Evolutionary conservation across 1,140 invertebrate species (phyloP), one percentile per base, ranked within the genome.

Genomic region (Ceratina australensis): DNA sequence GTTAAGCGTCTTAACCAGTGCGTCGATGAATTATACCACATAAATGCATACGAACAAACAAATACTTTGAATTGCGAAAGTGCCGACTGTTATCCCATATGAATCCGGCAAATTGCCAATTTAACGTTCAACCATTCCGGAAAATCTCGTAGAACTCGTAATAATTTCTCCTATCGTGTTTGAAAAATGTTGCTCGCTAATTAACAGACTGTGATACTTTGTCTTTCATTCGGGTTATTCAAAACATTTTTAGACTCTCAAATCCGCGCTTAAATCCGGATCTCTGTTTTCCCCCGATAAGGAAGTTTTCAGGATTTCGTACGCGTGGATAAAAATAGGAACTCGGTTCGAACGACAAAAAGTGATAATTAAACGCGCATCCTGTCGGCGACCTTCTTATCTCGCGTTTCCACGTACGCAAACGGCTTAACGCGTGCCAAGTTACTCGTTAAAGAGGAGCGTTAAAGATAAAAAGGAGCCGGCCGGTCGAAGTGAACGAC

Each of bases 21-120:
- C 73, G 50, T 75, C 64, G 52, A 68, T 68, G 73, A 75, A 59
- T 75, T 68, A 75, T 47, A 42, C 33, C 33, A 42, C 65, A 60
- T 56, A 75, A 57, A 47, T 16, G 63, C 28, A 66, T 57, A 56
- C 16, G 54, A 28, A 57, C 26, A 68, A 75, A 60, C n/a, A 18
- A 63, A 63, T 26, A 18, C 18, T 26, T 42, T 42, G 33, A 42
- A 42, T 42, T 42, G n/a, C 33, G 33, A 42, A 42, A 42, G 33
- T 42, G 5, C 33, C 33, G 33, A 42, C 33, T 3, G 33, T 33
- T 33, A 7, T 33, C 7, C 33, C 33, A 42, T 10, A 42, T 42
- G 10, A 42, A 42, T 8, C 33, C 10, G 33, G 33, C 33, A 42
- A 42, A 42, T 42, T 42, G 33, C 33, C 33, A 42, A 42, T 42